Conservation (phyloP, 2,797 vertebrate genomes). For the Rhabdomys pumilio region DNA sequence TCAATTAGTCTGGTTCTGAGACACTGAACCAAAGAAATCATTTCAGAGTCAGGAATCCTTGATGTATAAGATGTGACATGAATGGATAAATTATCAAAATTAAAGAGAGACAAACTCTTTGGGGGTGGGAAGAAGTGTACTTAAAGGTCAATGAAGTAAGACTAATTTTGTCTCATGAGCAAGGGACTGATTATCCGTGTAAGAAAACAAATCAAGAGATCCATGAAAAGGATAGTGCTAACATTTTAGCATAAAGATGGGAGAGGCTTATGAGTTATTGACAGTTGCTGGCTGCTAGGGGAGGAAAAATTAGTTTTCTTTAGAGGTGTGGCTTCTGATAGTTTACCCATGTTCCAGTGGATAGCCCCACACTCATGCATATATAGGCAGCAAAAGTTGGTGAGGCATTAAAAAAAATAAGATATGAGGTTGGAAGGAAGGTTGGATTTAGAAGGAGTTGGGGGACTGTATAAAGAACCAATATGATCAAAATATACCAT, state of each 20-base stretch:
- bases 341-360: not conserved
- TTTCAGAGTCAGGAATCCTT: constrained; percentile 78
- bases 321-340: not conserved
- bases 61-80: constrained; percentile 80
- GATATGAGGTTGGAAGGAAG: not conserved
- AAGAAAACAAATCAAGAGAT: constrained; percentile 15
- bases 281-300: not conserved
- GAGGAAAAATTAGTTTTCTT: not conserved
- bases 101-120: constrained; percentile 67
- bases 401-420: not conserved
- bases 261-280: not conserved
- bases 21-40: constrained; percentile 81
- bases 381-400: not conserved
- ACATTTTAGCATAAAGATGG: not conserved
- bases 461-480: not conserved
- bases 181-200: constrained; percentile 13
- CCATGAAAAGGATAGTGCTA: not conserved
- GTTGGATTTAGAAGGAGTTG: not conserved
- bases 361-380: not conserved
- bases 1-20: constrained; percentile 85
- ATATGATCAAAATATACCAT: not conserved
- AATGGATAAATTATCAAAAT: constrained; percentile 79
- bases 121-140: not conserved
- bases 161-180: constrained; percentile 28
- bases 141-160: constrained; percentile 63